Evolutionary conservation across 2,888 invertebrate species (phyloP).

Genomic region (Lamproptera curius): DNA sequence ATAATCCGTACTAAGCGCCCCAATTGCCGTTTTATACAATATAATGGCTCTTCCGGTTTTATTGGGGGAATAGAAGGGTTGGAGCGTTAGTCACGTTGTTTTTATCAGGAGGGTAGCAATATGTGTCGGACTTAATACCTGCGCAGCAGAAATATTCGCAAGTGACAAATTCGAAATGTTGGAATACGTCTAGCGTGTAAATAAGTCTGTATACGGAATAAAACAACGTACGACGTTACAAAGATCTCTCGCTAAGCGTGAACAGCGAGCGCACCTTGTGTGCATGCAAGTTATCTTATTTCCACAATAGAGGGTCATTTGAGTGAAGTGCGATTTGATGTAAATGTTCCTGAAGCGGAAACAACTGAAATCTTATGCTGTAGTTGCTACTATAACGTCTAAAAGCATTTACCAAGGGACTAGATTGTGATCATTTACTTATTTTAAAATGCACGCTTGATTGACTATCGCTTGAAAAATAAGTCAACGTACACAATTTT

Average conservation of each 20-base stretch:
- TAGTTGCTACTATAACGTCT: no score
- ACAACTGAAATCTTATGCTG: no score
- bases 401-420: no score
- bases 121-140: slow-evolving; percentile 23
- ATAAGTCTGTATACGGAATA: slow-evolving; percentile 9
- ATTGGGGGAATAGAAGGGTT: slow-evolving; percentile 9
- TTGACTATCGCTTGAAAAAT: no score
- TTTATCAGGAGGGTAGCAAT: slow-evolving; percentile 25
- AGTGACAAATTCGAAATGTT: slow-evolving; percentile 15
- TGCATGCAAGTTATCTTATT: no score
- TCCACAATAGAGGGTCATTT: no score
- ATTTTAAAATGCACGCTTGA: no score
- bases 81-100: slow-evolving; percentile 21
- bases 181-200: slow-evolving; percentile 2
- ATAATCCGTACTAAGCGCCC: slow-evolving; percentile 1
- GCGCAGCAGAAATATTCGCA: slow-evolving; percentile 20
- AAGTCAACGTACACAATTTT: no score
- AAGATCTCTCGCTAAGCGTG: not conserved
- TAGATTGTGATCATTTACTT: no score
- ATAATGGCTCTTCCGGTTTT: not conserved
- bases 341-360: no score
- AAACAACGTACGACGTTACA: slow-evolving; percentile 17
- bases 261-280: not conserved
- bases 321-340: no score
- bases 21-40: not conserved